Base-by-base conservation (phyloP, 2,797 vertebrate genomes). In the Danio tinwini region DNA sequence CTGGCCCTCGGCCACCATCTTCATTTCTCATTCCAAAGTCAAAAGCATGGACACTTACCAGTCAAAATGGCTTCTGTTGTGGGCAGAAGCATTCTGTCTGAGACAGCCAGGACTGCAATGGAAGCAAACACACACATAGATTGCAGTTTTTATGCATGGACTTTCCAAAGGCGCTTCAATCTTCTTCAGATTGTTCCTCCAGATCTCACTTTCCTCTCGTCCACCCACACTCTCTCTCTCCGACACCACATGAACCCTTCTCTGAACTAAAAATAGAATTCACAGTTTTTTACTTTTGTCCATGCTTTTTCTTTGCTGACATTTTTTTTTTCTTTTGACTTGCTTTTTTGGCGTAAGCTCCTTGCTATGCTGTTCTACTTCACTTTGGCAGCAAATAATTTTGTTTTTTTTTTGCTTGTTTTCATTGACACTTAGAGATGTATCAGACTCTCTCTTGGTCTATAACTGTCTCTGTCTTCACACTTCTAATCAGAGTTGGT, bases 11-110 rank as follows among this genome's bases (percentile, higher is more conserved):
- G 29, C 49, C 49, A 53, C 50, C 49, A 69, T 39, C 14, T n/a
- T 52, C 14, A 53, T 70, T 70, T 53, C 67, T 70, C 49, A 70
- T 47, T 40, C 12, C 17, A 73, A 42, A 59, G 76, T 63, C 45
- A 71, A 78, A 56, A 71, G 50, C 17, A 14, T 45, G 59, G 29
- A 58, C 68, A 62, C 93, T 94, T 91, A 95, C 95, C 95, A 96
- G 87, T 95, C 94, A 88, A 95, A 95, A 84, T 93, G 93, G 79
- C 88, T 92, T 90, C 89, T 90, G 82, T 88, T 91, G 78, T 90
- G 94, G 55, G 90, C 84, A 17, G 94, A 94, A 64, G 90, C 84
- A 87, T 95, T 96, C 87, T 91, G 93, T 88, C 93, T 94, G 84
- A 93, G 93, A 87, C 94, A 96, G 86, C 82, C 92, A 81, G 86